Percentiles rank a stretch among this genome's conserved stretches.
Evolutionary conservation across 2,797 vertebrate species (phyloP).

Genomic region (Xiphophorus birchmanni): DNA sequence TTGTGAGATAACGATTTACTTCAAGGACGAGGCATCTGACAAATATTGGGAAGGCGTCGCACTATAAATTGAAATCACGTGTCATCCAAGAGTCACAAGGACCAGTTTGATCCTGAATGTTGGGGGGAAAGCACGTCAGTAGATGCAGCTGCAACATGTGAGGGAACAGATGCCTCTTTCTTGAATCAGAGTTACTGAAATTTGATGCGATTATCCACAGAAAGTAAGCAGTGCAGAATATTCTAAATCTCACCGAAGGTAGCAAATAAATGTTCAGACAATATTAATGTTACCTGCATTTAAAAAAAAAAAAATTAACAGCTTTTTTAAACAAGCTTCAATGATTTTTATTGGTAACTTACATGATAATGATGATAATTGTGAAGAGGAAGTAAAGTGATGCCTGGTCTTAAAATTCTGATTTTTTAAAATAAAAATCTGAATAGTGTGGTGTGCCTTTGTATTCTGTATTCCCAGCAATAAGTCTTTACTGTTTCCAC

Average conservation of each 20-base stretch:
- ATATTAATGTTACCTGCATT: neutral
- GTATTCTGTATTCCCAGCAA: neutral
- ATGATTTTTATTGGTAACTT: neutral
- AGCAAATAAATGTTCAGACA: neutral
- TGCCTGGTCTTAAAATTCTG: neutral
- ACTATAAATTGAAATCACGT: slow-evolving; percentile 17
- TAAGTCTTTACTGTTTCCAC: neutral
- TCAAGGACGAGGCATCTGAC: slow-evolving; percentile 13
- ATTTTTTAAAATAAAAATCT: neutral
- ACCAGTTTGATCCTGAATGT: slow-evolving; percentile 26
- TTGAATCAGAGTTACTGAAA: neutral
- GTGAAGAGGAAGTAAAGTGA: neutral
- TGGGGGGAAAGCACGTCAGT: neutral
- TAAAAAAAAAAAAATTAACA: no score
- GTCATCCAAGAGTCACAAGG: neutral
- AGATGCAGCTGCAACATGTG: slow-evolving; percentile 8
- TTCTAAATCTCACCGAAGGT: neutral
- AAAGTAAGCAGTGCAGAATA: slow-evolving; percentile 4
- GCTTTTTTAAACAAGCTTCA: neutral
- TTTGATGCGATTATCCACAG: neutral
- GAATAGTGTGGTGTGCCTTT: neutral
- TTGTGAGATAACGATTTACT: slow-evolving; percentile 16
- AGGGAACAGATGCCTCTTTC: slow-evolving; percentile 4
- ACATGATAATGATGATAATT: neutral
- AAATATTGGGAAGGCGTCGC: neutral